Conservation (phyloP, 2,113 vertebrate genomes). For the Condylura cristata region DNA sequence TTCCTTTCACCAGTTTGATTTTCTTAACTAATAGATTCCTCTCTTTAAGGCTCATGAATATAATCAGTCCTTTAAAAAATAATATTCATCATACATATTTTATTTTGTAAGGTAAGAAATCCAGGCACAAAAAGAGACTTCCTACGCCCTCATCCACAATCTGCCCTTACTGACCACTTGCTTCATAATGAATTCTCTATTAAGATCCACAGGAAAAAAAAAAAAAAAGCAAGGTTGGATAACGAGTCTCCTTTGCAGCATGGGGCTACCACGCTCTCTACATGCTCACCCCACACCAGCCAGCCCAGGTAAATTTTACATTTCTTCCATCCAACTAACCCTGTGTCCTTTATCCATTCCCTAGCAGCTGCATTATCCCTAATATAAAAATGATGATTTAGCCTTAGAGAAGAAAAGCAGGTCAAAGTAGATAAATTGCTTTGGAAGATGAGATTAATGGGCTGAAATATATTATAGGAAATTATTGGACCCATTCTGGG, state of each 20-base stretch:
- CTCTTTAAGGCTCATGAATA: neutral
- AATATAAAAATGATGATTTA: conserved; percentile 40
- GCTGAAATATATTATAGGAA: conserved; percentile 11
- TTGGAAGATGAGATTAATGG: conserved; percentile 28
- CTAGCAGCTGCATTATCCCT: neutral
- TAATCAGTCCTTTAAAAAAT: neutral
- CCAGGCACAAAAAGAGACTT: neutral
- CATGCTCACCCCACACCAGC: neutral
- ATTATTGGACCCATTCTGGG: neutral
- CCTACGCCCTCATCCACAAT: neutral
- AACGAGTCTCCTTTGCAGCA: too few relatives aligned
- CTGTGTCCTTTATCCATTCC: neutral
- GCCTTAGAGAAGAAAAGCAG: neutral
- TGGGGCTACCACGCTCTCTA: neutral
- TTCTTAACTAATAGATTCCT: neutral
- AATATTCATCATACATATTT: neutral
- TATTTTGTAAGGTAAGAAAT: neutral
- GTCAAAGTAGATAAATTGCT: conserved; percentile 29
- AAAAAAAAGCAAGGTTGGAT: neutral
- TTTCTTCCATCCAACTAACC: neutral
- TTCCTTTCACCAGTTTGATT: neutral
- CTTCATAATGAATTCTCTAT: conserved; percentile 4
- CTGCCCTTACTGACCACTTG: neutral
- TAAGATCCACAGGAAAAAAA: neutral
- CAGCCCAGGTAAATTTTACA: neutral